Conservation (phyloP, 2,113 vertebrate genomes). For the Sorex fumeus region DNA sequence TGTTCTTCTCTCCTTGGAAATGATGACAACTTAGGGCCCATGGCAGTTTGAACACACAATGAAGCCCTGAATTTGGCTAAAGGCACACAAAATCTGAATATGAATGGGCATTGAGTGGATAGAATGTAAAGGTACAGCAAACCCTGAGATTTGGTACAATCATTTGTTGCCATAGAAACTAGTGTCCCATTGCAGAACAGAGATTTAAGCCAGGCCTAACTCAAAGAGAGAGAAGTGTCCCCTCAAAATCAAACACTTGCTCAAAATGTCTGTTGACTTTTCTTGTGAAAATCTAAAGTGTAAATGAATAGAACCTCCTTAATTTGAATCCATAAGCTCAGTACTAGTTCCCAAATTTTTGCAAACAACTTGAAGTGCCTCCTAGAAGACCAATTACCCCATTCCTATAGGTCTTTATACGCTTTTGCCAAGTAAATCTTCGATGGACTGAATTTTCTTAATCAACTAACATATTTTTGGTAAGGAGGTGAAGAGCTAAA, state of each 20-base stretch:
- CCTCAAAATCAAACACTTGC: background rate
- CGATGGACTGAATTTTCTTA: background rate
- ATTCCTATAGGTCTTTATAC: background rate
- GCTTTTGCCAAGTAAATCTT: background rate
- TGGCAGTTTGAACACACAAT: background rate
- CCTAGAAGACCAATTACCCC: conserved; percentile 3
- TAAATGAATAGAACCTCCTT: background rate
- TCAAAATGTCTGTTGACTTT: background rate
- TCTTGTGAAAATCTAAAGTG: background rate
- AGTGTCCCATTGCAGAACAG: background rate
- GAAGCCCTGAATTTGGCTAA: background rate
- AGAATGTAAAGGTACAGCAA: conserved; percentile 24
- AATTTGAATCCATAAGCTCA: background rate
- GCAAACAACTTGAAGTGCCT: background rate
- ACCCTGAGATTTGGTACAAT: background rate
- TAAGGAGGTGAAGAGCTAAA: background rate
- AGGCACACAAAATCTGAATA: background rate
- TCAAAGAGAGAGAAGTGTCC: background rate
- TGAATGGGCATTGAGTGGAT: background rate
- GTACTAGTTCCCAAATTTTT: background rate
- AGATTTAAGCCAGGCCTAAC: background rate
- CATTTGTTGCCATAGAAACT: conserved; percentile 2
- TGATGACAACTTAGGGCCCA: background rate
- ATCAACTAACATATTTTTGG: background rate
- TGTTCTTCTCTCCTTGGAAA: conserved; percentile 1